Conservation (phyloP, 2,113 vertebrate genomes). For the Chionomys nivalis region DNA sequence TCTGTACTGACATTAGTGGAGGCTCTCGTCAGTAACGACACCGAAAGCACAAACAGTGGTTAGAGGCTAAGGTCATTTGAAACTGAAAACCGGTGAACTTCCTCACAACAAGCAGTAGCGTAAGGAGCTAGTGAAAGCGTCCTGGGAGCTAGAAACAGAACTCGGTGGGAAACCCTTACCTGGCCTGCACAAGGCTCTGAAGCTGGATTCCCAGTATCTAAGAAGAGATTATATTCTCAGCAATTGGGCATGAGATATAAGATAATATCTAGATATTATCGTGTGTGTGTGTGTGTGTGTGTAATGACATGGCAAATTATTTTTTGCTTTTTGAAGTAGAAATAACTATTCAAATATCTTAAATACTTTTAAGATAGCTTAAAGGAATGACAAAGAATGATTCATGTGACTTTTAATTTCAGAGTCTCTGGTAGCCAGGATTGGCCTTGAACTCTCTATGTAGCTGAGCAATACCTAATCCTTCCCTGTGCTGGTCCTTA, state of each 20-base stretch:
- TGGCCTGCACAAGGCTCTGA: background rate
- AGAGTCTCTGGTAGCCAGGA: background rate
- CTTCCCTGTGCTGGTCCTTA: background rate
- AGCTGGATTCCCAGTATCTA: too few relatives aligned
- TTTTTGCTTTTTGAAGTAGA: constrained; percentile 16
- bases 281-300: background rate
- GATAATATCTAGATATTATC: background rate
- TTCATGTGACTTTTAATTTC: background rate
- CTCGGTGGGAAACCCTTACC: background rate
- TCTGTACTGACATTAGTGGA: constrained; percentile 8
- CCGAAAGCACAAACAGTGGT: background rate
- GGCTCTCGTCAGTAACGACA: background rate
- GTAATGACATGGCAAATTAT: background rate
- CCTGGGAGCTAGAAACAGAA: background rate
- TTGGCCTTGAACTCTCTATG: background rate
- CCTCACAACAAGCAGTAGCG: background rate
- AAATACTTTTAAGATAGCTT: background rate
- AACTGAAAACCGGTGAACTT: constrained; percentile 15
- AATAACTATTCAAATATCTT: constrained; percentile 16
- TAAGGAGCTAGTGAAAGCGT: background rate
- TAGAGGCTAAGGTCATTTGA: constrained; percentile 4
- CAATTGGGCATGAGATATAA: background rate
- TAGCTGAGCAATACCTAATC: too few relatives aligned
- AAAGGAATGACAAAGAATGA: background rate
- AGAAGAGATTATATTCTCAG: background rate